These are phyloP conservation scores for Streptopelia turtur DNA, from an alignment of 2,797 vertebrate genomes.

Conservation along the genomic window DNA sequence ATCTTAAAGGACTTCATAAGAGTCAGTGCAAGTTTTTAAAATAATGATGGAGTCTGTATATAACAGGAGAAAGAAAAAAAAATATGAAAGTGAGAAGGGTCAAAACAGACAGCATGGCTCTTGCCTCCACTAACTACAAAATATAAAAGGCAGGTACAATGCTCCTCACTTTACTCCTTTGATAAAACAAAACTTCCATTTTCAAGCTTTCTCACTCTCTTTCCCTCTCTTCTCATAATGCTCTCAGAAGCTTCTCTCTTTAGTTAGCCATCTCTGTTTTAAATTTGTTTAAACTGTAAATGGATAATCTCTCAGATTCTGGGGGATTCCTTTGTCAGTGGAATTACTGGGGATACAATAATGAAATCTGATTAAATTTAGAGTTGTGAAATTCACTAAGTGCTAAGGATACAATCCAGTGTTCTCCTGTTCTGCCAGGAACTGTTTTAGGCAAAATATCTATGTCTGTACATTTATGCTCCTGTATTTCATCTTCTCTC, in stretches of 20 bases:
- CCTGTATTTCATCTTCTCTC: background rate
- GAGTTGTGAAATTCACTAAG: background rate
- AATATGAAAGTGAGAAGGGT: background rate
- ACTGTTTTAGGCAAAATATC: background rate
- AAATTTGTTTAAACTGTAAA: background rate
- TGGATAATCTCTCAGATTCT: background rate
- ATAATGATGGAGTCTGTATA: background rate
- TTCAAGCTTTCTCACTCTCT: background rate
- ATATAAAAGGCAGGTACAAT: background rate
- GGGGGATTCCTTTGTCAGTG: background rate
- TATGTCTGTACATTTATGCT: background rate
- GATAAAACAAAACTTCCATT: background rate
- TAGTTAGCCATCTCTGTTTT: no score
- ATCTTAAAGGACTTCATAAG: background rate
- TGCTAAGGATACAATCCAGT: rapidly evolving
- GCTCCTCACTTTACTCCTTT: background rate
- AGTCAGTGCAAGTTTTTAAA: background rate
- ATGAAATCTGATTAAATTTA: background rate
- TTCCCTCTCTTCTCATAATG: background rate
- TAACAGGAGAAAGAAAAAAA: background rate
- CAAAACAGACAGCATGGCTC: background rate
- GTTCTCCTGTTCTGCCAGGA: background rate
- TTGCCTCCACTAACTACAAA: background rate
- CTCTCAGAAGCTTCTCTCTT: no score
- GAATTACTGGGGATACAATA: background rate